Conservation (phyloP, 2,888 invertebrate species). For the Pollenia amentaria region DNA sequence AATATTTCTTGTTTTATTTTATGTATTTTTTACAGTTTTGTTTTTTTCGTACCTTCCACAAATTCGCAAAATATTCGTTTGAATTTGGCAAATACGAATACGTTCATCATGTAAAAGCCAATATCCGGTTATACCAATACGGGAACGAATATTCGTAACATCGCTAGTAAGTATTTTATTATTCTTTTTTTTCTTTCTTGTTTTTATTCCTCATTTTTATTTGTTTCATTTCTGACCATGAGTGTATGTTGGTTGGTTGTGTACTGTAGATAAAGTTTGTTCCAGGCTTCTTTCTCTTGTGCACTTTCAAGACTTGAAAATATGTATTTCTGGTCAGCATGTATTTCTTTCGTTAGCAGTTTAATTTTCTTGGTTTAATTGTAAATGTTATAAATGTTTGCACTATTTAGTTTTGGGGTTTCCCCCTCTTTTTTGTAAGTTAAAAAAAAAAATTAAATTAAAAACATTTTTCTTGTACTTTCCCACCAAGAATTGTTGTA, state of each 20-base stretch:
- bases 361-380: constrained; percentile 24
- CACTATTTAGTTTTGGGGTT: constrained; percentile 34
- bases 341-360: not conserved
- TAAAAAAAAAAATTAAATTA: not conserved
- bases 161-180: constrained; percentile 24
- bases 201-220: constrained; percentile 5
- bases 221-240: constrained; percentile 14
- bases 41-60: no score
- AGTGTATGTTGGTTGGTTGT: not conserved
- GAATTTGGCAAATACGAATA: no score
- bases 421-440: not conserved
- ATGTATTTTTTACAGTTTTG: no score
- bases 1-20: no score
- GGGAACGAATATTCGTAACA: no score
- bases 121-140: no score
- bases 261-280: no score
- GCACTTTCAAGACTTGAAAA: constrained; percentile 24
- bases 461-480: not conserved
- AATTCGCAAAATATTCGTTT: no score
- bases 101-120: no score
- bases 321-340: constrained; percentile 9
- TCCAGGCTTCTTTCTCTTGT: not conserved
- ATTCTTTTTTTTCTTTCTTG: constrained; percentile 24
- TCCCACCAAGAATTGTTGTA: not conserved
- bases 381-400: constrained; percentile 15